Percentiles rank a stretch among this genome's conserved stretches.
These are phyloP conservation scores for Bambusicola thoracicus DNA, from an alignment of 2,113 vertebrate species.

Conservation along the genomic window DNA sequence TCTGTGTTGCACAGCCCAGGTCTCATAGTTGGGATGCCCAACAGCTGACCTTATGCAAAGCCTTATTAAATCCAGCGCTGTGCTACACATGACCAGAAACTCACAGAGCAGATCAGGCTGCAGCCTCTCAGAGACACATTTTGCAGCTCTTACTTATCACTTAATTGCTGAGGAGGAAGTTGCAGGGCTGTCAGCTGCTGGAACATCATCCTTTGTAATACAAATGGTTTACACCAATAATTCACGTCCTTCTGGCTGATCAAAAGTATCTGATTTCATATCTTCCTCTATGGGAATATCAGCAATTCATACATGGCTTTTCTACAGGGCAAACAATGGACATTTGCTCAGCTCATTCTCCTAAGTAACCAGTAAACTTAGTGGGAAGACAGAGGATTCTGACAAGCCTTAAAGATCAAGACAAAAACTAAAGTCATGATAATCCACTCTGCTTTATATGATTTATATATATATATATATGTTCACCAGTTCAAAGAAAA, in stretches of 20 bases:
- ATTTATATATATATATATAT: neutral
- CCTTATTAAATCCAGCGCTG: neutral
- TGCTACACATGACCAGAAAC: neutral
- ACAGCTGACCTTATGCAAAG: neutral
- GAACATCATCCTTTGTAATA: fast-evolving
- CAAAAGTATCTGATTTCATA: constrained; percentile 6
- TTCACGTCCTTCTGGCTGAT: neutral
- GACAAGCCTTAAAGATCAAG: constrained; percentile 38
- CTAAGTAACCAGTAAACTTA: neutral
- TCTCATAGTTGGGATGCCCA: neutral
- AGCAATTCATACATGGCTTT: neutral
- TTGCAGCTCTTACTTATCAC: neutral
- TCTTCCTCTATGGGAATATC: neutral
- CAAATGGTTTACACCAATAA: neutral
- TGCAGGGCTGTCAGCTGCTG: neutral
- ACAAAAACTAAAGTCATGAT: neutral
- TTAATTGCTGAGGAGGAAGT: neutral
- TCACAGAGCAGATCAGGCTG: neutral
- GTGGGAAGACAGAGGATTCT: neutral
- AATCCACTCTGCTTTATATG: constrained; percentile 4
- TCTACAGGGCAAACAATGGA: neutral
- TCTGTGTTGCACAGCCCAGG: neutral
- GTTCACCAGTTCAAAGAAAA: neutral
- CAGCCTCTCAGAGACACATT: neutral
- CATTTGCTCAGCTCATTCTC: constrained; percentile 8